Percentiles rank a stretch among this genome's conserved stretches.
phyloP scores from a whole-genome alignment of 1,140 invertebrate genomes.

The Parapsyche elsis region DNA sequence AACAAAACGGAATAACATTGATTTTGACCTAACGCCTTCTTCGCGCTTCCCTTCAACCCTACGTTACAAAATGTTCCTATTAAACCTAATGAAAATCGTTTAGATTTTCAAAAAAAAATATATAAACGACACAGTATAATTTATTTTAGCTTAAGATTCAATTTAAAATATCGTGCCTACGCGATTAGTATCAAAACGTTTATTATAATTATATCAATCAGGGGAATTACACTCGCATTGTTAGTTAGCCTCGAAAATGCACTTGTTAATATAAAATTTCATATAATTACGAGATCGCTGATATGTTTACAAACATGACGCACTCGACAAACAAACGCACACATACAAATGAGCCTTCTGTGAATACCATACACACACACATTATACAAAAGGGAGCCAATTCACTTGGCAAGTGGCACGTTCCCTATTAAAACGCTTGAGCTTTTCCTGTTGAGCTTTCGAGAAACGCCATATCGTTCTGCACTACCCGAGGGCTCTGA shows the following conservation, averaged over 20 bases:
- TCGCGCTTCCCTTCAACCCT: neutral
- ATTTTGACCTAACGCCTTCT: neutral
- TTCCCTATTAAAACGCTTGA: conserved; percentile 12
- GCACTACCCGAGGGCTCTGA: neutral
- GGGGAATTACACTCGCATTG: neutral
- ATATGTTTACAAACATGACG: neutral
- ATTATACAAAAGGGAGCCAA: neutral
- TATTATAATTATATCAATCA: neutral
- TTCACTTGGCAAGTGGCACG: neutral
- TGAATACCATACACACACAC: no score
- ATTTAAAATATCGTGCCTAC: no score
- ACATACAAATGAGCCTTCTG: neutral
- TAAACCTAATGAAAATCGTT: no score
- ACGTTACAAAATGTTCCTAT: no score
- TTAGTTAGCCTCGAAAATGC: neutral
- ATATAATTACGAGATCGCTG: neutral
- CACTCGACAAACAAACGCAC: neutral
- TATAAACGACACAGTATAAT: no score
- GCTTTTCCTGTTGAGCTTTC: conserved; percentile 9
- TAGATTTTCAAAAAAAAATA: no score
- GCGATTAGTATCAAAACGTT: neutral
- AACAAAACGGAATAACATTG: conserved; percentile 6
- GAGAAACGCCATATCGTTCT: conserved; percentile 6
- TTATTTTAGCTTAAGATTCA: no score
- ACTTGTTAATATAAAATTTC: neutral